These are phyloP conservation scores for Xylota segnis DNA, from an alignment of 2,888 invertebrate species.

Conservation along the genomic window DNA sequence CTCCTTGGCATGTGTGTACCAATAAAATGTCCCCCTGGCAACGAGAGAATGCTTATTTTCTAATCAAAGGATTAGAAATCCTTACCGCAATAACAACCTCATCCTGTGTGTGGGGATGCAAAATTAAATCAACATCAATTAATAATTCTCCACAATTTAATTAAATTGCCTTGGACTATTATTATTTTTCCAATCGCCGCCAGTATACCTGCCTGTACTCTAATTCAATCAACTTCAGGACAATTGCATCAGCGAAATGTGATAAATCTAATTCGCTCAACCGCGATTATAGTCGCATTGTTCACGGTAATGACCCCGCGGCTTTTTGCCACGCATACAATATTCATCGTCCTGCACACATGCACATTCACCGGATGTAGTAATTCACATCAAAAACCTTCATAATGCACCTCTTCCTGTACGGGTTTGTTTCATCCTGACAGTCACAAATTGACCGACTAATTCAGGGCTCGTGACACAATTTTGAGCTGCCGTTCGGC, in stretches of 20 bases:
- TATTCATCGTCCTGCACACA: slow-evolving; percentile 24
- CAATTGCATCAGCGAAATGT: slow-evolving; percentile 71
- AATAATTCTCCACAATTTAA: slow-evolving; percentile 68
- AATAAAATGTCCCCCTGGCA: neutral
- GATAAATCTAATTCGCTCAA: slow-evolving; percentile 72
- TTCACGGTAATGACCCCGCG: slow-evolving; percentile 68
- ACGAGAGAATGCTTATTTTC: slow-evolving; percentile 13
- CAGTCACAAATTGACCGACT: slow-evolving; percentile 59
- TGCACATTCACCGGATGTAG: slow-evolving; percentile 29
- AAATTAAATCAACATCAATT: slow-evolving; percentile 73
- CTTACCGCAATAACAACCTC: neutral
- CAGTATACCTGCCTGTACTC: slow-evolving; percentile 1
- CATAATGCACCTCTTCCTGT: slow-evolving; percentile 40
- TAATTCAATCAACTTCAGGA: slow-evolving; percentile 69
- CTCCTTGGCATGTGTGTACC: neutral
- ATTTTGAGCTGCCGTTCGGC: slow-evolving; percentile 17
- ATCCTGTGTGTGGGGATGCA: slow-evolving; percentile 12
- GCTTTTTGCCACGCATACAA: slow-evolving; percentile 51
- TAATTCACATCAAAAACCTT: slow-evolving; percentile 61
- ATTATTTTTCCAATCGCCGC: slow-evolving; percentile 35
- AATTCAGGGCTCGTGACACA: slow-evolving; percentile 55
- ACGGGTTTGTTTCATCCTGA: slow-evolving; percentile 42
- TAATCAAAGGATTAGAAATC: slow-evolving; percentile 23
- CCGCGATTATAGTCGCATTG: slow-evolving; percentile 73
- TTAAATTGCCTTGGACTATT: slow-evolving; percentile 59